phyloP scores from a whole-genome alignment of 1,140 invertebrate species.

The Drosophila lacteicornis region DNA sequence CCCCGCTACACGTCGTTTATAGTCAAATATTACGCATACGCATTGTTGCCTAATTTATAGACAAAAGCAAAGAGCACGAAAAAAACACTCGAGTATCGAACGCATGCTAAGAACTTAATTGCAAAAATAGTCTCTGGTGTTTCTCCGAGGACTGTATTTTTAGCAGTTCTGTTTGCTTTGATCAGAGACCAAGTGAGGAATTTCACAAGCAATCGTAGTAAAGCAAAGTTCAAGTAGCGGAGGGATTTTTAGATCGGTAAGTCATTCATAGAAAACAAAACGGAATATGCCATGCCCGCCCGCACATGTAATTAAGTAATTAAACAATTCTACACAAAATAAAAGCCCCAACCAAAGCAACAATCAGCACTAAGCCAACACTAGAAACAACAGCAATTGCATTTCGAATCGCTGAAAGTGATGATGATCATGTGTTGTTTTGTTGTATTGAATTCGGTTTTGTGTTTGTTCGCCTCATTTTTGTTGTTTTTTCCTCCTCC shows the following conservation, averaged over 20 bases:
- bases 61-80: slow-evolving; percentile 27
- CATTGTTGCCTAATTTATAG: slow-evolving; percentile 69
- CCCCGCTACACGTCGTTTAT: slow-evolving; percentile 62
- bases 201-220: slow-evolving; percentile 52
- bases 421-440: slow-evolving; percentile 60
- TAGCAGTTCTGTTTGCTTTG: slow-evolving; percentile 53
- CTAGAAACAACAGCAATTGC: slow-evolving; percentile 46
- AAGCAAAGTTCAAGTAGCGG: slow-evolving; percentile 37
- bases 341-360: slow-evolving; percentile 25
- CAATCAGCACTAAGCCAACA: slow-evolving; percentile 29
- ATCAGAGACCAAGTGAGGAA: slow-evolving; percentile 46
- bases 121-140: slow-evolving; percentile 46
- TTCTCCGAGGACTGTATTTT: slow-evolving; percentile 36
- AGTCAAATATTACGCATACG: slow-evolving; percentile 78
- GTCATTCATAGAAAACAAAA: slow-evolving; percentile 38
- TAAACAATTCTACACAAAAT: slow-evolving; percentile 49
- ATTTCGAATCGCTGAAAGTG: slow-evolving; percentile 59
- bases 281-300: slow-evolving; percentile 27
- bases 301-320: slow-evolving; percentile 64
- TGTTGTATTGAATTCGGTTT: slow-evolving; percentile 52
- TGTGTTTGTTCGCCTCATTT: slow-evolving; percentile 33
- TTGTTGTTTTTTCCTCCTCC: slow-evolving; percentile 25
- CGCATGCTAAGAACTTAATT: slow-evolving; percentile 40
- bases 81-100: slow-evolving; percentile 25
- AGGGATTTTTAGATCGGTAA: slow-evolving; percentile 25